A percentile compares a stretch with the other conserved stretches of the same genome.
Evolutionary conservation across 2,888 invertebrate genomes (phyloP).

Genomic region (Gandaritis pyraliata): DNA sequence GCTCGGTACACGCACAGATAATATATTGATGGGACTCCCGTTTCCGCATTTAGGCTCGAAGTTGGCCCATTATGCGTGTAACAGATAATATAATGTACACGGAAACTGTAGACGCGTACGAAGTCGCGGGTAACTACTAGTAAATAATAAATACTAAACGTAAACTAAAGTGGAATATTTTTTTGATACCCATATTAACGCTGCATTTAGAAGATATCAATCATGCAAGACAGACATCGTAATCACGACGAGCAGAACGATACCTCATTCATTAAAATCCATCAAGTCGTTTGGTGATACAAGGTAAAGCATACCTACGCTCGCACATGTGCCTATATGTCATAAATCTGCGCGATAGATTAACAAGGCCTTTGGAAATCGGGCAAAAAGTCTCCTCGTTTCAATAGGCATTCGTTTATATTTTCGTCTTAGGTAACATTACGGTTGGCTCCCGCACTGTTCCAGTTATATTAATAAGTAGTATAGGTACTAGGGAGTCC

Average conservation of each 20-base stretch:
- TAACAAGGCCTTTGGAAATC: no score
- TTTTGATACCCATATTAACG: background rate
- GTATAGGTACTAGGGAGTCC: slow-evolving; percentile 1
- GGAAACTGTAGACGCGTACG: no score
- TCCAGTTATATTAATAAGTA: slow-evolving; percentile 3
- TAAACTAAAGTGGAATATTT: no score
- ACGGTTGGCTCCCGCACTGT: background rate
- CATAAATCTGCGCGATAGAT: no score
- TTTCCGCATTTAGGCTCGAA: no score
- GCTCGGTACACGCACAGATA: no score
- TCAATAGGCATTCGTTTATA: background rate
- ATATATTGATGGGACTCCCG: no score
- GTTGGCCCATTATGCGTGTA: no score
- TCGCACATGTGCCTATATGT: background rate
- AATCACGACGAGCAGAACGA: background rate
- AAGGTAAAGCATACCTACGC: slow-evolving; percentile 2
- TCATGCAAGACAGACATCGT: background rate
- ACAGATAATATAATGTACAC: no score
- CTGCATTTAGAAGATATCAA: background rate
- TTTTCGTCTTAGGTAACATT: background rate
- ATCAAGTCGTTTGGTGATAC: slow-evolving; percentile 1
- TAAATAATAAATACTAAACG: no score
- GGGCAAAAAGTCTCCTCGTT: background rate
- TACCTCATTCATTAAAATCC: slow-evolving; percentile 4
- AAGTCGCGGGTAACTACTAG: no score